Conservation (phyloP, 2,113 vertebrate genomes). For the Sander lucioperca region DNA sequence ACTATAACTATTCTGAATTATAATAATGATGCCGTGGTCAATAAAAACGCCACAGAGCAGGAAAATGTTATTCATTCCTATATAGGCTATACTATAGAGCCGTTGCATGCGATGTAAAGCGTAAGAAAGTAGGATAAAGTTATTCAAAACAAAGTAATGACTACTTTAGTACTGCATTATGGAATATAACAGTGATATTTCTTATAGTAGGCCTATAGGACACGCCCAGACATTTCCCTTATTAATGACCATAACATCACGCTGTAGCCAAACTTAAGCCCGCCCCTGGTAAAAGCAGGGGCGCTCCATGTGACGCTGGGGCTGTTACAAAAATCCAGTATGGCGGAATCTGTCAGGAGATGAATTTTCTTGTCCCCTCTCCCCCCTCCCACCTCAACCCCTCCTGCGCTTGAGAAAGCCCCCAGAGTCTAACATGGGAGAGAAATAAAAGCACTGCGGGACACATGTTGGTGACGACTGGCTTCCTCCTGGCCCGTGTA, state of each 20-base stretch:
- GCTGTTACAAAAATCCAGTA: conserved; percentile 84
- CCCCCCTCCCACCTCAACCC: background rate
- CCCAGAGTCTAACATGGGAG: conserved; percentile 51
- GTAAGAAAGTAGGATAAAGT: conserved; percentile 6
- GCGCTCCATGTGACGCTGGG: conserved; percentile 81
- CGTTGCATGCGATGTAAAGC: background rate
- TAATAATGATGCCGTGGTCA: background rate
- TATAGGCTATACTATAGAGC: background rate
- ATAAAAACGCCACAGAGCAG: background rate
- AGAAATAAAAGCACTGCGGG: conserved; percentile 32
- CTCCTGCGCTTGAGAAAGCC: conserved; percentile 38
- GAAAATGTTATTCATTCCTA: no score
- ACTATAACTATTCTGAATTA: background rate
- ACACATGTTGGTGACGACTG: conserved; percentile 52
- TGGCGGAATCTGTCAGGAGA: conserved; percentile 86
- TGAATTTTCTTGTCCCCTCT: conserved; percentile 60
- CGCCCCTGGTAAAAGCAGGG: conserved; percentile 77
- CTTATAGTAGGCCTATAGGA: background rate
- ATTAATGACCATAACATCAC: conserved; percentile 12
- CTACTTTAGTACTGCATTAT: background rate
- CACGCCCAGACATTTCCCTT: background rate
- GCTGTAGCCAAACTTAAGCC: conserved; percentile 34
- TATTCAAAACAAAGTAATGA: conserved; percentile 6
- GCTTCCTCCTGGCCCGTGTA: conserved; percentile 48
- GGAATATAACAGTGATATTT: conserved; percentile 1